These are phyloP conservation scores for Pandion haliaetus DNA, from an alignment of 2,113 vertebrate species.

Conservation along the genomic window DNA sequence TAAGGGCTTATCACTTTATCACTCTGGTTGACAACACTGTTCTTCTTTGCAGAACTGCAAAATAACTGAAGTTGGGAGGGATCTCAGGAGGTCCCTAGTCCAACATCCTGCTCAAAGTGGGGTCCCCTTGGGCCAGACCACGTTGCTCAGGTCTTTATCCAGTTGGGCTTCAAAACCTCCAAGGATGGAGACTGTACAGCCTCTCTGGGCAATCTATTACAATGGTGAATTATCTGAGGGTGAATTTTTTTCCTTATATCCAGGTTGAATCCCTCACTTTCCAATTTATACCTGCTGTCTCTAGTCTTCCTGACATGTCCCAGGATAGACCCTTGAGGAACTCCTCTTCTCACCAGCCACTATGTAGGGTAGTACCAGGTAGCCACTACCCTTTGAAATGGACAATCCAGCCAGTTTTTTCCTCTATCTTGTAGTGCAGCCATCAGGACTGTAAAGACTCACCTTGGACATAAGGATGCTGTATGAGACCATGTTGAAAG, in stretches of 20 bases:
- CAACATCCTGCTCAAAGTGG: neutral
- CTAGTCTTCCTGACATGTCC: neutral
- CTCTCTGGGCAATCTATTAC: neutral
- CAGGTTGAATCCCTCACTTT: neutral
- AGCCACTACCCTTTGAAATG: neutral
- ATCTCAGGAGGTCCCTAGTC: neutral
- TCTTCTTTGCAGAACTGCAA: neutral
- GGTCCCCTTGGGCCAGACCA: neutral
- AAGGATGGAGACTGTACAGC: neutral
- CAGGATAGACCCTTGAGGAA: neutral
- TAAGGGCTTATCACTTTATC: neutral
- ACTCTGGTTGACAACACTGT: neutral
- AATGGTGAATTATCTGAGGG: neutral
- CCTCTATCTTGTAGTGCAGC: neutral
- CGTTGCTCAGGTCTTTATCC: neutral
- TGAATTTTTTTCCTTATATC: neutral
- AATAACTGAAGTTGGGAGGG: neutral
- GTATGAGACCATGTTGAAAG: neutral
- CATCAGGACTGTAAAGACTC: neutral
- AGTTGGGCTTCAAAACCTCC: neutral
- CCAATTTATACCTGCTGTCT: neutral
- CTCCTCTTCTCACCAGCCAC: neutral
- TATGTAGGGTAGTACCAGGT: rapidly evolving
- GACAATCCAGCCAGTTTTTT: neutral
- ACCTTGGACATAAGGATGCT: neutral